Evolutionary conservation across 2,113 vertebrate species (phyloP).

Genomic region (Mastomys coucha): DNA sequence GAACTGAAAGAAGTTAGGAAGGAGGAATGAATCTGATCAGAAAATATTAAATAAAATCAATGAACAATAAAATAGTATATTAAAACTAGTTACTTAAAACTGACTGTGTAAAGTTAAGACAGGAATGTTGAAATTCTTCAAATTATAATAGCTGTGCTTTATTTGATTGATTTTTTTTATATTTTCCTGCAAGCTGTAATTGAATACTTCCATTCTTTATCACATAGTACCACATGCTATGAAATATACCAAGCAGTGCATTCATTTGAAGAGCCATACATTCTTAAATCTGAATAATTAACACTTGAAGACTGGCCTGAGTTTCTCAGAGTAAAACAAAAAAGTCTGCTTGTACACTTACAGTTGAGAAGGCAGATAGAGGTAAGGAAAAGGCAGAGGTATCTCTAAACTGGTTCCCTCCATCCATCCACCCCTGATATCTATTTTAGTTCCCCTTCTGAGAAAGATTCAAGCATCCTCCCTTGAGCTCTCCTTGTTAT

Average conservation of each 20-base stretch:
- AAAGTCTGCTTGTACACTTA: background rate
- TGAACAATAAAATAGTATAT: background rate
- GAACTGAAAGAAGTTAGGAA: background rate
- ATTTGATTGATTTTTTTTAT: slow-evolving; percentile 21
- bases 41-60: background rate
- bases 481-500: no score
- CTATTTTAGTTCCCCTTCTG: no score
- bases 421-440: no score
- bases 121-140: background rate
- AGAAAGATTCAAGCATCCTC: no score
- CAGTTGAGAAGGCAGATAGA: background rate
- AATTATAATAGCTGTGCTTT: background rate
- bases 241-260: background rate
- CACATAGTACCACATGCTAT: background rate
- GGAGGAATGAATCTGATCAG: background rate
- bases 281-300: background rate
- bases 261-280: background rate
- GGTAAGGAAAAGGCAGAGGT: background rate
- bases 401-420: no score
- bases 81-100: slow-evolving; percentile 23
- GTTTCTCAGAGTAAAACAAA: background rate
- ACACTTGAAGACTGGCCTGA: background rate
- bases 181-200: slow-evolving; percentile 33
- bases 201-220: background rate
- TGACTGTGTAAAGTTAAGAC: background rate